These are phyloP conservation scores for Cariama cristata DNA, from an alignment of 2,113 vertebrate genomes.

Conservation along the genomic window DNA sequence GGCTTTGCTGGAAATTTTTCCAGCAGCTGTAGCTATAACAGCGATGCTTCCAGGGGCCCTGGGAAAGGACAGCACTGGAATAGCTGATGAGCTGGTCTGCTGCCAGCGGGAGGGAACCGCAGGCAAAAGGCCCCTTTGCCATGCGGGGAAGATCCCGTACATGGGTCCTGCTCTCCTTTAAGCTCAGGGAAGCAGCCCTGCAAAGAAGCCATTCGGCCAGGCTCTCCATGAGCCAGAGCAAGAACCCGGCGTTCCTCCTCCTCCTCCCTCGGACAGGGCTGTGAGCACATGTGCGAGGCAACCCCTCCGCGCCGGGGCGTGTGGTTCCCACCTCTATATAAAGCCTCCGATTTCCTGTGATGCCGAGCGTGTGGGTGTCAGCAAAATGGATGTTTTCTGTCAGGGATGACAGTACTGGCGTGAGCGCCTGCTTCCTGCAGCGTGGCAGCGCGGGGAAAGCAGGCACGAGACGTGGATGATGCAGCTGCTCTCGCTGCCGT, in stretches of 20 bases:
- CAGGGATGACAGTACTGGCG: neutral
- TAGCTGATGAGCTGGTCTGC: neutral
- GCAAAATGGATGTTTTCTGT: conserved; percentile 3
- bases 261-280: neutral
- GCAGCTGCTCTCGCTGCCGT: neutral
- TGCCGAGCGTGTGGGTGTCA: neutral
- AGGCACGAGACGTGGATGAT: neutral
- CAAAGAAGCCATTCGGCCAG: fast-evolving
- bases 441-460: neutral
- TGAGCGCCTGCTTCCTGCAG: neutral
- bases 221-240: neutral
- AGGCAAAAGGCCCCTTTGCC: neutral
- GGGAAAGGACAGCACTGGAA: neutral
- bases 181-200: neutral
- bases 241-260: neutral
- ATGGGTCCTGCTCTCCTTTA: neutral
- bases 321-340: conserved; percentile 28
- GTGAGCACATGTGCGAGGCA: conserved; percentile 13
- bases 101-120: neutral
- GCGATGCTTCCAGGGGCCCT: neutral
- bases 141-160: fast-evolving
- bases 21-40: neutral
- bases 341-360: neutral
- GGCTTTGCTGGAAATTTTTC: neutral
- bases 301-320: neutral